Base-by-base conservation (phyloP, 2,888 invertebrate species). In the Hofmannophila pseudospretella region DNA sequence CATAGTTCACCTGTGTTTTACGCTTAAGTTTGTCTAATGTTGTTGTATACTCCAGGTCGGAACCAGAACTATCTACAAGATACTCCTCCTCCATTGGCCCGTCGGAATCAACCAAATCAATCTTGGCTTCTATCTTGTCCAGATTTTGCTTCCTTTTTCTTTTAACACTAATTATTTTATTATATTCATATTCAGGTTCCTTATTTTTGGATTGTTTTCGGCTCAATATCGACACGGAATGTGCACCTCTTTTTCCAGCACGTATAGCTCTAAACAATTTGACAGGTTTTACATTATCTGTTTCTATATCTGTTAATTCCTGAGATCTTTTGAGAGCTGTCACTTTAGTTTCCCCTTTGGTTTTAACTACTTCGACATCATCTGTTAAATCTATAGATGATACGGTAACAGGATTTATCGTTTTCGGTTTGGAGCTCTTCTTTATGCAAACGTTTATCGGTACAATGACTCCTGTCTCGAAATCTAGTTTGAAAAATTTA, bases 371-470 rank as follows among this genome's bases (percentile, higher is more conserved):
- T 34, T 56, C 58, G 7, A 45, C 42, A 4, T 80, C 79, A 16
- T 73, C 68, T 8, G 79, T 84, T 33, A 84, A 59, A 48, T 84
- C 82, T 7, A 81, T 74, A 1, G 29, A 1, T 28, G 13, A 7
- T 3, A 5, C 7, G 3, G 28, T 12, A 10, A 2, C 12, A 12
- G 11, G 5, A 8, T 28, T 28, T 28, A 7, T 12, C 8, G 36
- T 14, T 3, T 25, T 25, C 12, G n/a, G 2, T 27, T 42, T 47
- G 4, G 7, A 0, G 30, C 49, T 58, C 53, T 60, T 69, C 49
- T 73, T 76, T 39, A 84, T 66, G 38, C 64, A 64, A 4, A 85
- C 72, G 43, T 69, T 77, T 41, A 85, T 74, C 3, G 67, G 59
- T n/a, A 58, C 38, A 9, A 85, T 59, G 8, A 51, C 19, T 4